Percentiles rank a stretch among this genome's conserved stretches.
phyloP scores from a whole-genome alignment of 1,140 invertebrate genomes.

The Coenobita brevimanus region DNA sequence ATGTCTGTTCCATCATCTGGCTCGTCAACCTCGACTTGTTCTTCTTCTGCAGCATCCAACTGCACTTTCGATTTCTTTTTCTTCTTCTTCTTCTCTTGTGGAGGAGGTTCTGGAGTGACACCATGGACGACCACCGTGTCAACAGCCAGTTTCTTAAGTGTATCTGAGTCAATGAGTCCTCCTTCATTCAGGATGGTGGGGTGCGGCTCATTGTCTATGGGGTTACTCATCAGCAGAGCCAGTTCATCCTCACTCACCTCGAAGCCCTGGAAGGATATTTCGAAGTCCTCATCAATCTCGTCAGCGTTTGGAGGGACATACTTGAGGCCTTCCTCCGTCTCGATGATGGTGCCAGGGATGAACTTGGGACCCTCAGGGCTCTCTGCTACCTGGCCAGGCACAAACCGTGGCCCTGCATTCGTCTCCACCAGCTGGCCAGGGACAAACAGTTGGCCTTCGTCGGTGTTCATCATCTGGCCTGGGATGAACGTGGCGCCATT shows the following conservation, averaged over 20 bases:
- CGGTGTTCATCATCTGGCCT: slow-evolving; percentile 81
- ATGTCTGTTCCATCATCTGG: slow-evolving; percentile 61
- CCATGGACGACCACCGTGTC: slow-evolving; percentile 79
- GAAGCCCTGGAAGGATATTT: slow-evolving; percentile 85
- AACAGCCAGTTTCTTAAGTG: slow-evolving; percentile 81
- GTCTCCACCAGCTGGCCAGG: slow-evolving; percentile 84
- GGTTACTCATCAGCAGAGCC: slow-evolving; percentile 78
- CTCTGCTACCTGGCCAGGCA: slow-evolving; percentile 84
- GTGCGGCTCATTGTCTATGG: slow-evolving; percentile 68
- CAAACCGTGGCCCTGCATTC: slow-evolving; percentile 81
- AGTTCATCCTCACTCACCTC: slow-evolving; percentile 82
- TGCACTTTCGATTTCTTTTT: slow-evolving; percentile 73
- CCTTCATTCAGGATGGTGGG: slow-evolving; percentile 76
- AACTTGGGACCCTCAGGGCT: slow-evolving; percentile 82
- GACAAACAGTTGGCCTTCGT: slow-evolving; percentile 81
- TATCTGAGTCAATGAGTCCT: slow-evolving; percentile 80
- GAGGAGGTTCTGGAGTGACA: slow-evolving; percentile 66
- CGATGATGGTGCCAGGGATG: slow-evolving; percentile 76
- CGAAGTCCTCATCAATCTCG: slow-evolving; percentile 78
- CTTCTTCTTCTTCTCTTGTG: slow-evolving; percentile 75
- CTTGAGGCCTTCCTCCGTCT: slow-evolving; percentile 67
- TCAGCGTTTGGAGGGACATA: slow-evolving; percentile 74
- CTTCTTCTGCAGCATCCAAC: slow-evolving; percentile 65
- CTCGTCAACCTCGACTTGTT: slow-evolving; percentile 45
- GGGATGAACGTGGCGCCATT: slow-evolving; percentile 83